phyloP scores from a whole-genome alignment of 2,797 vertebrate species.

The Channa striata region DNA sequence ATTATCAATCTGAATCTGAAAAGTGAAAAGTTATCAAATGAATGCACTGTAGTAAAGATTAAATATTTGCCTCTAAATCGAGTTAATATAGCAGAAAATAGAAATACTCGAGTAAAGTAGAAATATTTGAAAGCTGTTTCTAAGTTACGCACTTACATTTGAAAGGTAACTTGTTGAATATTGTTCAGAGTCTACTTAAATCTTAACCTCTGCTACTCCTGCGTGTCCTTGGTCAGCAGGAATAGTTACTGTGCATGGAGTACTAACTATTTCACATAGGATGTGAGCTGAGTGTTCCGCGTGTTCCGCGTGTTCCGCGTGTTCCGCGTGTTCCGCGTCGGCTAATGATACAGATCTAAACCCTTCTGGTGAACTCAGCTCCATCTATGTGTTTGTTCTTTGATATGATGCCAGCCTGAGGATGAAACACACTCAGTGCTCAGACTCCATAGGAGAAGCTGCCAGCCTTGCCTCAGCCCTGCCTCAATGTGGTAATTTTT shows the following conservation, averaged over 20 bases:
- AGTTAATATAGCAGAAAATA: too few species aligned
- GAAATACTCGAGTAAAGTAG: too few species aligned
- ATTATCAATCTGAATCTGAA: too few species aligned
- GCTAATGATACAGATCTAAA: conserved; percentile 40
- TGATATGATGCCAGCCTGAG: conserved; percentile 58
- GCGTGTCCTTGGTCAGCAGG: conserved; percentile 8
- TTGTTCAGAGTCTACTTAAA: too few species aligned
- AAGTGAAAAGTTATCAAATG: too few species aligned
- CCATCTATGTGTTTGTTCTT: conserved; percentile 46
- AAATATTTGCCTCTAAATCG: too few species aligned
- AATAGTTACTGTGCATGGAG: conserved; percentile 5
- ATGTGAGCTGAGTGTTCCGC: conserved; percentile 51
- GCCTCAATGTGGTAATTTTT: conserved; percentile 19
- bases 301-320: too few species aligned
- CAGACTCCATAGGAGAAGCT: conserved; percentile 33
- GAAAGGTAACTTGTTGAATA: too few species aligned
- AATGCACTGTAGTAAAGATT: too few species aligned
- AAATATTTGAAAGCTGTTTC: too few species aligned
- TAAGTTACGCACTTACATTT: too few species aligned
- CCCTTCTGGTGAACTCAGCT: conserved; percentile 41
- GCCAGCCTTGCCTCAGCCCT: conserved; percentile 28
- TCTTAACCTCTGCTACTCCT: conserved; percentile 14
- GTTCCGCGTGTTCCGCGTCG: conserved; percentile 51
- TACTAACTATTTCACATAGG: conserved; percentile 10
- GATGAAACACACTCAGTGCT: conserved; percentile 60